Conservation (phyloP, 2,113 vertebrate genomes). For the Tricholaema leucomelas region DNA sequence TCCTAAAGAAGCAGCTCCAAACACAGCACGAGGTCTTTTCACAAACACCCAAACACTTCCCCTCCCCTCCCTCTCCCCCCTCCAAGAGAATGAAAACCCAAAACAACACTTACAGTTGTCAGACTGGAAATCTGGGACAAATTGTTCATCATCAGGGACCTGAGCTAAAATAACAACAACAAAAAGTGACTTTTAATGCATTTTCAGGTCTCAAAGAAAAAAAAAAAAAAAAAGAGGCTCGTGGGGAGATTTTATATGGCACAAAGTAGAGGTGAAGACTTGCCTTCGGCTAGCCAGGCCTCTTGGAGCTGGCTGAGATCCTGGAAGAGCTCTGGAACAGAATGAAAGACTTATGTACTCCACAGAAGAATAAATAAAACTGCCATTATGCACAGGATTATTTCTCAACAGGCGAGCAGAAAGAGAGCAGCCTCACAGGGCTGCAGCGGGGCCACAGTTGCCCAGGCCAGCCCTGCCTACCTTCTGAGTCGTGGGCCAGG, state of each 20-base stretch:
- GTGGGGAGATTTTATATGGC: neutral
- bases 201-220: conserved; percentile 4
- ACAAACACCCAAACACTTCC: neutral
- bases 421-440: accelerated
- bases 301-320: conserved; percentile 97
- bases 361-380: conserved; percentile 15
- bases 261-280: conserved; percentile 70
- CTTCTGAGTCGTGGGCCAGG: conserved; percentile 95
- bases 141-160: conserved; percentile 97
- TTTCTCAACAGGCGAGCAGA: accelerated
- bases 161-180: conserved; percentile 79
- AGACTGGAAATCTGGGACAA: conserved; percentile 98
- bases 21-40: neutral
- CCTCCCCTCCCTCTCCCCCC: neutral
- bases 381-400: neutral
- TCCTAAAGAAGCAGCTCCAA: neutral
- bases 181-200: neutral
- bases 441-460: accelerated
- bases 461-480: conserved; percentile 66
- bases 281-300: conserved; percentile 96
- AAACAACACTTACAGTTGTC: conserved; percentile 90
- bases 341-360: conserved; percentile 45
- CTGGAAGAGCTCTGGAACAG: conserved; percentile 92
- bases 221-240: conserved; percentile 45
- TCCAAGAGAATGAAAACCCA: neutral